Conservation (phyloP, 2,888 invertebrate species). For the Nemapogon koenigi region DNA sequence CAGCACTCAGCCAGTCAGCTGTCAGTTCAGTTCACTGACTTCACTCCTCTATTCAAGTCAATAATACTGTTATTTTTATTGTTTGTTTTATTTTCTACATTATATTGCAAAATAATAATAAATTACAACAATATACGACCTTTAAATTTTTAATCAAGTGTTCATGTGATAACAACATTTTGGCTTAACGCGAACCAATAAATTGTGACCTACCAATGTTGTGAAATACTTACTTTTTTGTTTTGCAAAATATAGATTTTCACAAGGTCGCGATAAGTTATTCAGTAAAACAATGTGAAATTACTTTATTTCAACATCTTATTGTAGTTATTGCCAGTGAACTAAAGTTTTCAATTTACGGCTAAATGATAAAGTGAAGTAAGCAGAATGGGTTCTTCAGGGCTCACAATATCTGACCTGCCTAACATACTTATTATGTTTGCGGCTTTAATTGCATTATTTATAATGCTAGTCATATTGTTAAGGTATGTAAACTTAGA, state of each 20-base stretch:
- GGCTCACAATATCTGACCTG: constrained; percentile 73
- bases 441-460: constrained; percentile 74
- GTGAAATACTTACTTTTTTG: constrained; percentile 25
- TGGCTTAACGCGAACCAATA: too few relatives aligned
- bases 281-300: constrained; percentile 29
- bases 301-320: constrained; percentile 30
- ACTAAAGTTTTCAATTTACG: background rate
- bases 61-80: too few relatives aligned
- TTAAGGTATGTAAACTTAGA: constrained; percentile 73
- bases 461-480: constrained; percentile 76
- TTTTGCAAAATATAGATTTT: constrained; percentile 30
- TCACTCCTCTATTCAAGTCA: too few relatives aligned
- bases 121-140: too few relatives aligned
- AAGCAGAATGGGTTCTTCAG: constrained; percentile 45
- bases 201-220: too few relatives aligned
- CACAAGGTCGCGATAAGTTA: constrained; percentile 30
- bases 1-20: too few relatives aligned
- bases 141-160: too few relatives aligned
- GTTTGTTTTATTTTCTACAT: too few relatives aligned
- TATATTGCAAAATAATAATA: too few relatives aligned
- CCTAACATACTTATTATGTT: constrained; percentile 79
- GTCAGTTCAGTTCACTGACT: too few relatives aligned
- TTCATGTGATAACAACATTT: too few relatives aligned
- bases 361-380: background rate
- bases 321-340: background rate